These are phyloP conservation scores for Sciurus niger DNA, from an alignment of 2,113 vertebrate genomes.

Conservation along the genomic window DNA sequence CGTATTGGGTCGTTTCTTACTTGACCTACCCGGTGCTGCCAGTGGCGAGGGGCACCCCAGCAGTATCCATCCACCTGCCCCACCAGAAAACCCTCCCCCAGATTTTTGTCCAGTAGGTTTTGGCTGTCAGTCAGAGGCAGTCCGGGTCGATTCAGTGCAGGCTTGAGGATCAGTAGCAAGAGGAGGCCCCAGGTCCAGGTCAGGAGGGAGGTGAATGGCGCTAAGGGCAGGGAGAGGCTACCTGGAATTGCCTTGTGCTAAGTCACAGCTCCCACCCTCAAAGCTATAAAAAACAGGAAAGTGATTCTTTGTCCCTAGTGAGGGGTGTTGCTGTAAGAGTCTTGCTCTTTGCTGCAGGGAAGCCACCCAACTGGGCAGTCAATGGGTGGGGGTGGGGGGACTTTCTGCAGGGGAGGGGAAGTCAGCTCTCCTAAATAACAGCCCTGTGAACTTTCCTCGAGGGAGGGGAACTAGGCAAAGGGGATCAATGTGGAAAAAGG, in stretches of 20 bases:
- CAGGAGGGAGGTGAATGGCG: background rate
- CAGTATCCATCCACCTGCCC: no score
- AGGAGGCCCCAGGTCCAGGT: background rate
- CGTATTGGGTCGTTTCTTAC: background rate
- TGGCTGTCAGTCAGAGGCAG: background rate
- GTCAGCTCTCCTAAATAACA: background rate
- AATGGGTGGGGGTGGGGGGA: no score
- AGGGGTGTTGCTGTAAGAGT: background rate
- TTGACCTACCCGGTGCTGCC: fast-evolving
- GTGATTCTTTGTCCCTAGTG: background rate
- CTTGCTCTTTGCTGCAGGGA: background rate
- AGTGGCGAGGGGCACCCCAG: background rate
- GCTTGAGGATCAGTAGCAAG: background rate
- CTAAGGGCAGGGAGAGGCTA: background rate
- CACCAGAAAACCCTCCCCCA: background rate
- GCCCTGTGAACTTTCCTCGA: background rate
- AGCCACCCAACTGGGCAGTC: background rate
- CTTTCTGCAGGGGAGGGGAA: background rate
- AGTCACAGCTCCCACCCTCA: background rate
- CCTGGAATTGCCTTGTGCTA: background rate
- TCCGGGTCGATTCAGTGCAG: background rate
- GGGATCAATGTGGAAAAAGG: background rate
- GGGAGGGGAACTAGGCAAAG: background rate
- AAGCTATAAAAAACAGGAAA: background rate
- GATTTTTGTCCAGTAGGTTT: background rate